Percentiles rank a stretch among this genome's conserved stretches.
Evolutionary conservation across 2,888 invertebrate species (phyloP).

Genomic region (Coenonympha arcania): DNA sequence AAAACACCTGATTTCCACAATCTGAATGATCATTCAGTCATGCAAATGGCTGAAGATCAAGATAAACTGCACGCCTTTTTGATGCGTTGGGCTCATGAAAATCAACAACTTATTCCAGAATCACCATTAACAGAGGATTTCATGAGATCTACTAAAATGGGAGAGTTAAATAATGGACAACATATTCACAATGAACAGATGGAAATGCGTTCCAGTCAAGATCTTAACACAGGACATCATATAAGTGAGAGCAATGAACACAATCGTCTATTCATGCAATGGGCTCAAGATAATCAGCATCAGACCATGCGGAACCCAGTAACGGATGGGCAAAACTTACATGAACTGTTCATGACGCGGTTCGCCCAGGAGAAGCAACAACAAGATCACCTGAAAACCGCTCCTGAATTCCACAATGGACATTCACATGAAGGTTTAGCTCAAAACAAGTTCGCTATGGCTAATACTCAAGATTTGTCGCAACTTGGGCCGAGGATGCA

Average conservation of each 20-base stretch:
- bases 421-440: slow-evolving; percentile 7
- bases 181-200: neutral
- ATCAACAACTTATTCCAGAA: neutral
- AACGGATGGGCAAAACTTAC: slow-evolving; percentile 4
- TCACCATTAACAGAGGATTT: neutral
- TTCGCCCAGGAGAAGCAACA: slow-evolving; percentile 17
- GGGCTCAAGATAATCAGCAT: slow-evolving; percentile 11
- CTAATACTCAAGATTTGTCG: slow-evolving; percentile 8
- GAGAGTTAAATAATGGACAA: neutral
- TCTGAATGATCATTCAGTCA: slow-evolving; percentile 2
- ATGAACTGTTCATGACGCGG: slow-evolving; percentile 10
- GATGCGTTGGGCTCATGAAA: slow-evolving; percentile 4
- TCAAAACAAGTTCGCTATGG: slow-evolving; percentile 3
- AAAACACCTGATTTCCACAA: neutral
- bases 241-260: slow-evolving; percentile 17
- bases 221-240: slow-evolving; percentile 4
- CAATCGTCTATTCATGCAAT: slow-evolving; percentile 15
- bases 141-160: neutral
- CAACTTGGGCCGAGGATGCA: slow-evolving; percentile 15
- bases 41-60: slow-evolving; percentile 8
- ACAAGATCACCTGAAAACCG: slow-evolving; percentile 2
- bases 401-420: slow-evolving; percentile 13
- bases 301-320: slow-evolving; percentile 5
- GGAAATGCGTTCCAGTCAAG: neutral
- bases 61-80: neutral